Conservation (phyloP, 1,140 invertebrate genomes). For the Drosophila erecta region DNA sequence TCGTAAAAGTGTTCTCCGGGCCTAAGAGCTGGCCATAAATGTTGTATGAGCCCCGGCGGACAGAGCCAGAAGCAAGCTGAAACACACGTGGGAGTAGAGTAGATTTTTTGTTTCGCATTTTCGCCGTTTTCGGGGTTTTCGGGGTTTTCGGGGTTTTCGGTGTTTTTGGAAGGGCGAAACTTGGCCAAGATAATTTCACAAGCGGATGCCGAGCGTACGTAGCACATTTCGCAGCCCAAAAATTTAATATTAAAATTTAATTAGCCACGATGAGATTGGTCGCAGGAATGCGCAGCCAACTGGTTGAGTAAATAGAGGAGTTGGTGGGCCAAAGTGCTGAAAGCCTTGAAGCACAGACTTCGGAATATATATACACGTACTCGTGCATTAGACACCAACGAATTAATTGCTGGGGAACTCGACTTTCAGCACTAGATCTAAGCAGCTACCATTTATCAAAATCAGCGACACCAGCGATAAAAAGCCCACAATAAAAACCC, state of each 20-base stretch:
- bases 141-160: neutral
- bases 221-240: constrained; percentile 53
- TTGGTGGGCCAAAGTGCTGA: neutral
- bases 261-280: constrained; percentile 52
- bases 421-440: constrained; percentile 4
- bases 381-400: too few species aligned
- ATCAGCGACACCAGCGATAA: constrained; percentile 62
- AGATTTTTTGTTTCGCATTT: constrained; percentile 28
- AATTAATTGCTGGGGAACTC: constrained; percentile 21
- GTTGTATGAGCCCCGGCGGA: constrained; percentile 47
- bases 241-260: constrained; percentile 80
- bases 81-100: constrained; percentile 35
- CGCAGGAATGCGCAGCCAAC: constrained; percentile 24
- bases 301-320: constrained; percentile 1
- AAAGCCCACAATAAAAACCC: constrained; percentile 68
- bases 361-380: too few species aligned
- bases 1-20: constrained; percentile 77
- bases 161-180: constrained; percentile 3
- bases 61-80: neutral
- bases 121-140: constrained; percentile 17
- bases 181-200: constrained; percentile 37
- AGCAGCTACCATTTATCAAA: constrained; percentile 65
- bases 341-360: constrained; percentile 1
- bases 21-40: constrained; percentile 75
- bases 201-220: constrained; percentile 17